These are phyloP conservation scores for Hypomecis atomaria DNA, from an alignment of 2,888 invertebrate genomes.

Conservation along the genomic window DNA sequence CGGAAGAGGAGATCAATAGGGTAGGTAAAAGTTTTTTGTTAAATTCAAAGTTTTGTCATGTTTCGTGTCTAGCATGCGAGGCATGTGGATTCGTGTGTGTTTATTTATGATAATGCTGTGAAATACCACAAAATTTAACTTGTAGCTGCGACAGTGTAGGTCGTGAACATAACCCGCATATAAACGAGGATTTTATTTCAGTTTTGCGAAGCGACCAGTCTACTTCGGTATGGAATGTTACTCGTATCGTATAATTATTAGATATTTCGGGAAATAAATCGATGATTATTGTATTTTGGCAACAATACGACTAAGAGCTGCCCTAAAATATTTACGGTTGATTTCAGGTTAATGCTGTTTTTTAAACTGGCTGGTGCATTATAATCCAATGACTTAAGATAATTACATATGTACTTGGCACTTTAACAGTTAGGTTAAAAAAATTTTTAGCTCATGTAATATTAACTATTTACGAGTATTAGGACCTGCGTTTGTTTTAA, in stretches of 20 bases:
- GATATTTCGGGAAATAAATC: neutral
- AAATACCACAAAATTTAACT: constrained; percentile 28
- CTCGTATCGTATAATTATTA: constrained; percentile 1
- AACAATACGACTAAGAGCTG: neutral
- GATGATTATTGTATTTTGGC: neutral
- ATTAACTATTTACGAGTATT: too few species aligned
- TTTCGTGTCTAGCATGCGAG: constrained; percentile 20
- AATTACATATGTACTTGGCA: neutral
- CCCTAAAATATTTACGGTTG: constrained; percentile 4
- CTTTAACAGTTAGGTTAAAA: too few species aligned
- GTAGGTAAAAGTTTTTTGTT: constrained; percentile 54
- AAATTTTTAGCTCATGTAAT: too few species aligned
- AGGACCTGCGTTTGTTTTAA: too few species aligned
- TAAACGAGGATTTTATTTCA: constrained; percentile 16
- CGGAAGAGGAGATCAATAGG: constrained; percentile 78
- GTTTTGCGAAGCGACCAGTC: neutral
- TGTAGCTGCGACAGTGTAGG: constrained; percentile 9
- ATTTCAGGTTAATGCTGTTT: neutral
- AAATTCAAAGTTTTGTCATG: constrained; percentile 23
- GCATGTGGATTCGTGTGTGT: constrained; percentile 28
- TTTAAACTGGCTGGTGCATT: neutral
- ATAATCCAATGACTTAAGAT: neutral
- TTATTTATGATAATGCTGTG: constrained; percentile 31
- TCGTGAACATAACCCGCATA: constrained; percentile 11
- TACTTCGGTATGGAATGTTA: constrained; percentile 11